A percentile compares a stretch with the other conserved stretches of the same genome.
Conservation (phyloP, 2,797 vertebrate species). For the Ptychadena robeensis region DNA sequence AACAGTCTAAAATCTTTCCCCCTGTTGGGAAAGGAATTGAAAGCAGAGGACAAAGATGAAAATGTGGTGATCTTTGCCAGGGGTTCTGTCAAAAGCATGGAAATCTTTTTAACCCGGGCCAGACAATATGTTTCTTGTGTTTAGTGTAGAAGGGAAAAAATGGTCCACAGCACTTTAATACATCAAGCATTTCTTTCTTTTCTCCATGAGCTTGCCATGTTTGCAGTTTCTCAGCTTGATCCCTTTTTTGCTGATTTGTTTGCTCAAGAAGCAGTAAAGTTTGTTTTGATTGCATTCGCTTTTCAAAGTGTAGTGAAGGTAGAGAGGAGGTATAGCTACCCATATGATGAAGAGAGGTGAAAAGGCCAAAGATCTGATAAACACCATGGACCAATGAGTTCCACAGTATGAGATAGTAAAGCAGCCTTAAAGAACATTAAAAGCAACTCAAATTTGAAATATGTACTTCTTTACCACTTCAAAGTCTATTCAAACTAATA, state of each 20-base stretch:
- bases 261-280: neutral
- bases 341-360: neutral
- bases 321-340: neutral
- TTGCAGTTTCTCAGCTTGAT: neutral
- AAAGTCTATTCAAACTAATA: no score
- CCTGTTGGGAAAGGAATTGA: slow-evolving; percentile 30
- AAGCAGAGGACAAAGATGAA: slow-evolving; percentile 49
- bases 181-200: slow-evolving; percentile 8
- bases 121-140: slow-evolving; percentile 52
- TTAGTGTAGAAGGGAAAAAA: slow-evolving; percentile 27
- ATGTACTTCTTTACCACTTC: no score
- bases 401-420: no score
- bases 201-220: neutral
- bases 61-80: slow-evolving; percentile 40
- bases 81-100: slow-evolving; percentile 37
- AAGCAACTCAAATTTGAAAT: no score
- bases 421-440: no score
- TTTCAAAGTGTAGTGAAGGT: neutral
- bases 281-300: neutral
- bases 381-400: no score
- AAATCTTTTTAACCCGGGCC: slow-evolving; percentile 39
- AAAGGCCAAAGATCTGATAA: neutral
- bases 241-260: neutral
- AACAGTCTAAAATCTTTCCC: slow-evolving; percentile 7
- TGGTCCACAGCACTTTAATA: slow-evolving; percentile 17